Evolutionary conservation across 2,888 invertebrate species (phyloP), one percentile per base, ranked within the genome.

Genomic region (Cartodere bifasciata): DNA sequence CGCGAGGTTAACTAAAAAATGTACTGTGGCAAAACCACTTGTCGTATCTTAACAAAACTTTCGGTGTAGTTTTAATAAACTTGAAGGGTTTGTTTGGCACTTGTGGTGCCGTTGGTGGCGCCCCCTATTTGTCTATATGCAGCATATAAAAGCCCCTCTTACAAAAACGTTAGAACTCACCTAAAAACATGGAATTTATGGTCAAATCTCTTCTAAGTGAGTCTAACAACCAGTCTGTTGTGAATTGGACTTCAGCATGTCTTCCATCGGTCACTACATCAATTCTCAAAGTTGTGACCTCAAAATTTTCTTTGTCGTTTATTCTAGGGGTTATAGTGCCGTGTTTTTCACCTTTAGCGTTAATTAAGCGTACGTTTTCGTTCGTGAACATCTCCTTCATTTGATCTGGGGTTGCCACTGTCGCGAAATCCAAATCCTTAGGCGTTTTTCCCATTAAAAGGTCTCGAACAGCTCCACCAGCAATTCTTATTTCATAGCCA

Each of bases 381-480:
- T 66, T 62, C 4, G 64, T 73, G 52, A 97, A 94, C 79, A 97
- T 87, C 20, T 75, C 71, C 55, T 90, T 92, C 95, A 99, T 95
- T 64, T 98, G 71, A 10, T 75, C 69, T 1, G 98, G 98, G 1
- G 95, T 97, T 5, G 98, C 98, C 10, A 82, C 84, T 4, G 97
- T 94, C 0, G 98, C 98, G 65, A 99, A 94, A 63, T 99, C 98
- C 28, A 99, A 63, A 62, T 99, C 98, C 51, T 81, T 81, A 1
- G 94, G 92, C 42, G 64, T 62, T 29, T 70, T 71, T 3, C 75
- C 72, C 71, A 80, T 72, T n/a, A 91, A 55, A 16, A 90, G 64
- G 58, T 90, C 90, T 41, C 87, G 72, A 1, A 99, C 97, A 11
- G 97, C 94, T 4, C 98, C 98, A 25, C 98, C 98, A 22, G 95